Conservation (phyloP, 2,888 invertebrate species). For the Acleris emargana region DNA sequence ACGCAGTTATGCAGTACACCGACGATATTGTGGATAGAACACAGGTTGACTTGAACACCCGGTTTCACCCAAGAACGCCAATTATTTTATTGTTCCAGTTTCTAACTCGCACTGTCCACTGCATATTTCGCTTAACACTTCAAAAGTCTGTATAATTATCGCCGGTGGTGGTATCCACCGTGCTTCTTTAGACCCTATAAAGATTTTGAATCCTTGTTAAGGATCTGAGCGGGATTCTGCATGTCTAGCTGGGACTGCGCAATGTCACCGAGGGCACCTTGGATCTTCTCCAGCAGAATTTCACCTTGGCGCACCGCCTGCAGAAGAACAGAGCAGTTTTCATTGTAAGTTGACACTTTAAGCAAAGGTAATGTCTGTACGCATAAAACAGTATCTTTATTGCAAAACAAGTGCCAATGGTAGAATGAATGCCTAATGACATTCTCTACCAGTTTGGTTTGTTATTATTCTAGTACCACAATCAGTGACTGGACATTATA, state of each 20-base stretch:
- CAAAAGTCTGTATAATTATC: constrained; percentile 33
- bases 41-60: too few relatives aligned
- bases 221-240: constrained; percentile 86
- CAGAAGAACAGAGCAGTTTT: background rate
- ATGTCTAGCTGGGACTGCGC: constrained; percentile 95
- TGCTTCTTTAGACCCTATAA: constrained; percentile 61
- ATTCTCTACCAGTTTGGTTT: too few relatives aligned
- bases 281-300: constrained; percentile 92
- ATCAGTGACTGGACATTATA: too few relatives aligned
- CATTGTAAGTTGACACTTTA: background rate
- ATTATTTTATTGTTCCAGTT: too few relatives aligned
- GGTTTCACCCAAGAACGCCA: too few relatives aligned
- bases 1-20: too few relatives aligned
- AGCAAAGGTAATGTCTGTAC: too few relatives aligned
- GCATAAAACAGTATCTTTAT: too few relatives aligned
- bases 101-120: background rate
- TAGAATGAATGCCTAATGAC: too few relatives aligned
- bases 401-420: too few relatives aligned
- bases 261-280: constrained; percentile 95
- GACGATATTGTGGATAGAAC: too few relatives aligned
- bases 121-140: background rate
- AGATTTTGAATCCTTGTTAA: constrained; percentile 72
- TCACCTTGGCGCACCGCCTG: constrained; percentile 94
- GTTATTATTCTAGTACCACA: too few relatives aligned
- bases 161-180: constrained; percentile 44